Evolutionary conservation across 2,888 invertebrate species (phyloP), one percentile per base, ranked within the genome.

Genomic region (Lycia hirtaria): DNA sequence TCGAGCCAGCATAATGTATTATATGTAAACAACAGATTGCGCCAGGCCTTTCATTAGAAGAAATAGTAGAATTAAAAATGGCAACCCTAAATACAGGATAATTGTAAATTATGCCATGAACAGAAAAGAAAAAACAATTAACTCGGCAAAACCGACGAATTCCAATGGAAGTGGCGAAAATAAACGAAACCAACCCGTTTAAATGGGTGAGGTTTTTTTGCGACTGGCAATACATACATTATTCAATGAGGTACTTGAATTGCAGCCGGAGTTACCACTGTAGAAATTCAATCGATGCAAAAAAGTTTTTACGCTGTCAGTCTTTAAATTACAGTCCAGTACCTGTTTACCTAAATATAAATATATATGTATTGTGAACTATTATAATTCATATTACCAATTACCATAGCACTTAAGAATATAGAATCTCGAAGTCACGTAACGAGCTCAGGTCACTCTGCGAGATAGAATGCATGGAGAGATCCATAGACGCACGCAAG

Each of bases 191-290:
- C 44, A 54, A 20, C 30, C 32, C 51, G 47, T 38, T 53, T 60
- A 62, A 56, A 40, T 56, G 62, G 41, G 22, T 22, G 17, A 14
- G 32, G 51, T 60, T 60, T 50, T 60, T 50, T 56, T 58, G 57
- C 52, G 30, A 30, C 52, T 53, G 57, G 57, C 41, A 61, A 64
- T 66, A 54, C 54, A 64, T 66, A 54, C 54, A 67, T 67, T 60
- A 67, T 64, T 64, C 62, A 67, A 32, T 20, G 37, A 28, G 20
- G 38, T 47, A 55, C 60, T 59, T 43, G 63, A 57, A 61, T 60
- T 22, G 41, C 51, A 54, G 35, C 15, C 30, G 43, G 28, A 32
- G 41, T 51, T 47, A 47, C 56, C 56, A 51, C 33, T 56, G 56
- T 64, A 43, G 53, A 64, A 64, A 64, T 56, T 65, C 58, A 58